Conservation (phyloP, 2,797 vertebrate species). For the Lithobates pipiens region DNA sequence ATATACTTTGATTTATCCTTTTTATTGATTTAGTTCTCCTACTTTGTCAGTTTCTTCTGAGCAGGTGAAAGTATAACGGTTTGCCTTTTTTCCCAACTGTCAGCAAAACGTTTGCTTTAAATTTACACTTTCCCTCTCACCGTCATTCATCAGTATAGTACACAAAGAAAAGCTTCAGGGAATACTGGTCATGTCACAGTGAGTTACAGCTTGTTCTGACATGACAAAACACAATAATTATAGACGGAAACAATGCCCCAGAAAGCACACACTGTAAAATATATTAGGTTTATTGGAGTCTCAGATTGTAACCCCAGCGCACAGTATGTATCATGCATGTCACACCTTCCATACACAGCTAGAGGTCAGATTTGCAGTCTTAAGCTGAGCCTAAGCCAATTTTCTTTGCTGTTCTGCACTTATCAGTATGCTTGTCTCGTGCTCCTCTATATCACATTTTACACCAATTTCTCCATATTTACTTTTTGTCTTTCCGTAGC, state of each 20-base stretch:
- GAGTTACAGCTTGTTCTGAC: conserved; percentile 54
- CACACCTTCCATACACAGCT: conserved; percentile 20
- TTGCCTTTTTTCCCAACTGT: conserved; percentile 7
- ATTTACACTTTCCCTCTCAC: conserved; percentile 4
- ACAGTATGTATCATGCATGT: not conserved
- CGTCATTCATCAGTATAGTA: conserved; percentile 51
- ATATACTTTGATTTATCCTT: not conserved
- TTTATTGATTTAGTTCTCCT: not conserved
- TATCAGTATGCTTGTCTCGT: not conserved
- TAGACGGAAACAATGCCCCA: conserved; percentile 34
- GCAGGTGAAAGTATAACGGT: not conserved
- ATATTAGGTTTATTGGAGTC: conserved; percentile 25
- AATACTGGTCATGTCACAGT: conserved; percentile 50
- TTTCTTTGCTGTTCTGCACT: not conserved
- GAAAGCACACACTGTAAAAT: conserved; percentile 38
- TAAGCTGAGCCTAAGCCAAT: not conserved
- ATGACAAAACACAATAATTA: conserved; percentile 53
- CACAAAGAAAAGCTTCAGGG: conserved; percentile 48
- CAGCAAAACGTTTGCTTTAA: conserved; percentile 10
- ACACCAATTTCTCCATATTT: not conserved
- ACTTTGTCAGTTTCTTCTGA: not conserved
- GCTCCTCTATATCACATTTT: not conserved
- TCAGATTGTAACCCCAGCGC: conserved; percentile 11
- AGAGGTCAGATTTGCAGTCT: conserved; percentile 15
- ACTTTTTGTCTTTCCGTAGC: not conserved